These are phyloP conservation scores for Gobionotothen gibberifrons DNA, from an alignment of 2,797 vertebrate species.

Conservation along the genomic window DNA sequence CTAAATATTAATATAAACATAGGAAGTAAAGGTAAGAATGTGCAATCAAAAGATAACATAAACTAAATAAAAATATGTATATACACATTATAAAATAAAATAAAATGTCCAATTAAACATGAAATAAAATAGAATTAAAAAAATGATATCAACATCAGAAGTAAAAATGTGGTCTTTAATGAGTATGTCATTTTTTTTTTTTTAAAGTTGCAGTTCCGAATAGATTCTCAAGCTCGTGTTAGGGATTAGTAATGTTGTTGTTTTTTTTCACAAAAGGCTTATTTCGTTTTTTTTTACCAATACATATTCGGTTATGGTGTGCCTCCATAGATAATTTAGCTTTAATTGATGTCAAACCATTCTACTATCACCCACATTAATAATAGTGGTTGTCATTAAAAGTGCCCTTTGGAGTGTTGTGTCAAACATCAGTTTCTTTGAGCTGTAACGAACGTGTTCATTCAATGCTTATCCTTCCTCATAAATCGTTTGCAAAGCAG, in stretches of 20 bases:
- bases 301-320: not conserved
- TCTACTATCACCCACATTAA: not conserved
- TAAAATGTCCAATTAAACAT: too few species aligned
- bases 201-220: not conserved
- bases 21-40: too few species aligned
- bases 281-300: not conserved
- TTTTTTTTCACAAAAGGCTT: too few species aligned
- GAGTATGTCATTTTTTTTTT: too few species aligned
- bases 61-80: too few species aligned
- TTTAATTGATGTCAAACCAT: not conserved
- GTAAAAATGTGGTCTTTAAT: too few species aligned
- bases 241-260: not conserved
- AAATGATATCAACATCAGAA: not conserved
- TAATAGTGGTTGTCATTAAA: conserved; percentile 5
- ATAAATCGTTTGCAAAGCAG: not conserved
- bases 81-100: too few species aligned
- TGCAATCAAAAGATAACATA: too few species aligned
- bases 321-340: not conserved
- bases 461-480: not conserved
- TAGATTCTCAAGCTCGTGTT: not conserved
- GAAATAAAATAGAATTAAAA: too few species aligned
- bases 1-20: too few species aligned
- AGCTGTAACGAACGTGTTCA: not conserved
- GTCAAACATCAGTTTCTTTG: not conserved
- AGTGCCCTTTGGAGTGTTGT: not conserved